Evolutionary conservation across 2,888 invertebrate species (phyloP), one percentile per base, ranked within the genome.

Genomic region (Athalia circularis): DNA sequence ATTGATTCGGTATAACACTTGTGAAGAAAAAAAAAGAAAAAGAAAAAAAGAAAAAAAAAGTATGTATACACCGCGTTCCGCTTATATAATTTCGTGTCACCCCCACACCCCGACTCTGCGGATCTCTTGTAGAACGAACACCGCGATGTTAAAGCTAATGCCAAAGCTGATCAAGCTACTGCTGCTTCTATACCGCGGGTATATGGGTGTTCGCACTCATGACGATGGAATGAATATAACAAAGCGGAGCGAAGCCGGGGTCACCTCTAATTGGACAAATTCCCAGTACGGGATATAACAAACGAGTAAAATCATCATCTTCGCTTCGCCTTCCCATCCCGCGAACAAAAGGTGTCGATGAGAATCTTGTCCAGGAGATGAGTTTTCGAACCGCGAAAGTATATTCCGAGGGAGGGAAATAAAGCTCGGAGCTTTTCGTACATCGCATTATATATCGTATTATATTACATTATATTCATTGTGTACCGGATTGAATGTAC

Each of bases 261-360:
- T 75, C 75, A 45, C 61, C 75, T 75, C 75, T 75, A 75, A 75
- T 75, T 75, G 62, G 75, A 75, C 61, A 62, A 75, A 75, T 75
- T 75, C 62, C 7, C 52, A 48, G 15, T 29, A 64, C 48, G 62
- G 72, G n/a, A 29, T 50, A 75, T 61, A 75, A 72, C 72, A 64
- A 75, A 75, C 62, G 62, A 75, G 8, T 57, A 45, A 75, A 52
- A 13, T 62, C 48, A 48, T 43, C 65, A 65, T 64, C 57, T 64
- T 50, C 43, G 5, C 48, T 61, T 52, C n/a, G n/a, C 47, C 54
- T 59, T 57, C 3, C 65, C 61, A 43, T 52, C 64, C 29, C n/a
- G 15, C 72, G 72, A 57, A 47, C 57, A 72, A 72, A 59, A 72
- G 72, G 72, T 57, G 72, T 72, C 72, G 13, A 72, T 72, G 72